A percentile compares a stretch with the other conserved stretches of the same genome.
Evolutionary conservation across 2,113 vertebrate genomes (phyloP).

Genomic region (Brachypteracias leptosomus): DNA sequence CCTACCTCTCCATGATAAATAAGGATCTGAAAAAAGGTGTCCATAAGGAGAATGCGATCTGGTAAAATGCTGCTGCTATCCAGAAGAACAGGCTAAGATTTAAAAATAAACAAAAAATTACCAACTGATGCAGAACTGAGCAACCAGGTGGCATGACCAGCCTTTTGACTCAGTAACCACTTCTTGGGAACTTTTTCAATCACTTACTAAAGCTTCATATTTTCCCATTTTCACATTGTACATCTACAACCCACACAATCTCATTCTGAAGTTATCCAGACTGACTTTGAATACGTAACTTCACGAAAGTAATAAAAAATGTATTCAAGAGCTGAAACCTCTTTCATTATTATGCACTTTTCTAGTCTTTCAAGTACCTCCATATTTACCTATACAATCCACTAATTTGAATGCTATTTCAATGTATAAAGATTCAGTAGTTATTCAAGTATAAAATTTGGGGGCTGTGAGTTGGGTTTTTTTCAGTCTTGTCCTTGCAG

Average conservation of each 20-base stretch:
- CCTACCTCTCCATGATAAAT: slow-evolving; percentile 98
- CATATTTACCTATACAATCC: background rate
- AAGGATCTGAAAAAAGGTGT: slow-evolving; percentile 98
- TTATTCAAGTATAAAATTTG: background rate
- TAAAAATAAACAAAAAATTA: background rate
- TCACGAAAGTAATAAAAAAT: background rate
- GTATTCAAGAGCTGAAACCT: background rate
- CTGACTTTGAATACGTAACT: background rate
- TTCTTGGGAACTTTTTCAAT: background rate
- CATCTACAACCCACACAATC: background rate
- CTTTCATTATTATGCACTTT: background rate
- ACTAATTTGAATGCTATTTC: background rate
- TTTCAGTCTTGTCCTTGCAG: background rate
- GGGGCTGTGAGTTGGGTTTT: fast-evolving
- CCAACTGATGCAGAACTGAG: background rate
- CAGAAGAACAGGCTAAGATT: slow-evolving; percentile 88
- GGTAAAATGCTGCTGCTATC: slow-evolving; percentile 98
- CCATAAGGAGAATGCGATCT: slow-evolving; percentile 97
- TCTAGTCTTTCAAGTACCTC: background rate
- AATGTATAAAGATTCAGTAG: background rate
- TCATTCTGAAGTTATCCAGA: background rate
- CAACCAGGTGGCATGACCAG: background rate
- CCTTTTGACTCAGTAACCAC: background rate
- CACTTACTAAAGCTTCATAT: background rate
- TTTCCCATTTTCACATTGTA: background rate